Percentiles rank a stretch among this genome's conserved stretches.
These are phyloP conservation scores for Spicauda simplicius DNA, from an alignment of 2,888 invertebrate species.

Conservation along the genomic window DNA sequence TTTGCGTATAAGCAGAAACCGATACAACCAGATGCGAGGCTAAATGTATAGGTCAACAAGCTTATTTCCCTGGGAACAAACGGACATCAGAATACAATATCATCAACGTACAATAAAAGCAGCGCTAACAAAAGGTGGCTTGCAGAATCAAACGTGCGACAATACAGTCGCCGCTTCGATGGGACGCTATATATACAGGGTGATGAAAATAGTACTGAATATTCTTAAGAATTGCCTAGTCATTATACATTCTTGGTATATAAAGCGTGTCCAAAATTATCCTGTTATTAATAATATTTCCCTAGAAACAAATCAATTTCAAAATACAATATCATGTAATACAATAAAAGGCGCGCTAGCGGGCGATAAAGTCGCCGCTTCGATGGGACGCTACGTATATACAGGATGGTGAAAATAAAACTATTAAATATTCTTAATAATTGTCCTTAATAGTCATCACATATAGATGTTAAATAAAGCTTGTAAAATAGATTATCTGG, in stretches of 20 bases:
- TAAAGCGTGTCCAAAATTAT: no score
- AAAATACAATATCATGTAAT: slow-evolving; percentile 17
- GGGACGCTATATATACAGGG: slow-evolving; percentile 3
- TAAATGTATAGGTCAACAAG: background rate
- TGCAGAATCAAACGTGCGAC: slow-evolving; percentile 16
- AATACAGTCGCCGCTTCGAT: background rate
- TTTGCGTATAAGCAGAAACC: background rate
- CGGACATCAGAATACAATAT: slow-evolving; percentile 21
- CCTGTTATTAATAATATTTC: no score
- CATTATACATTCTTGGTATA: no score
- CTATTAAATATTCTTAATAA: background rate
- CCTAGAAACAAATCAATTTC: background rate
- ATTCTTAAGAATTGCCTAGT: background rate
- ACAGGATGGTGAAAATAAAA: slow-evolving; percentile 3
- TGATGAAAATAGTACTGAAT: background rate
- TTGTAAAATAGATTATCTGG: no score
- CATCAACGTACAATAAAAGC: slow-evolving; percentile 11
- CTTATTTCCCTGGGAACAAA: background rate
- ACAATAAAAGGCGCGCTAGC: slow-evolving; percentile 8
- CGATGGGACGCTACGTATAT: slow-evolving; percentile 6
- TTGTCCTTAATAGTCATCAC: no score
- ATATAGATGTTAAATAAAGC: no score
- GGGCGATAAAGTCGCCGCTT: background rate
- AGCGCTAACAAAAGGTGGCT: slow-evolving; percentile 9
- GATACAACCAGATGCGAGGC: background rate